These are phyloP conservation scores for Heliconius hewitsoni DNA, from an alignment of 1,140 invertebrate species.

Conservation along the genomic window DNA sequence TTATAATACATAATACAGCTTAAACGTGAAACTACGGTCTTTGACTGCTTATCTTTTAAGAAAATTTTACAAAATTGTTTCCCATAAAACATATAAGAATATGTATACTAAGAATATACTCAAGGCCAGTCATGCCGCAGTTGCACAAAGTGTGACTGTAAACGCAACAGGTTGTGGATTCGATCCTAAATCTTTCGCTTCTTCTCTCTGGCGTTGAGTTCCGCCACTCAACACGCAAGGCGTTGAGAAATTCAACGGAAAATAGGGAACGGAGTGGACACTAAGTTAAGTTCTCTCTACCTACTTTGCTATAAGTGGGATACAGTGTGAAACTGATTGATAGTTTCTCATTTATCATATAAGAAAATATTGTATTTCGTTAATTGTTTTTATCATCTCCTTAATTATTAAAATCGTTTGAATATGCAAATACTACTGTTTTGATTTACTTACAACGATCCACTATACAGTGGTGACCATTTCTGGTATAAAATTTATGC, in stretches of 20 bases:
- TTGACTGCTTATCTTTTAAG: neutral
- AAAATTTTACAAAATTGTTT: neutral
- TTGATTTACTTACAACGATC: slow-evolving; percentile 66
- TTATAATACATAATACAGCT: no score
- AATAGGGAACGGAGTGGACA: no score
- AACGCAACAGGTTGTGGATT: no score
- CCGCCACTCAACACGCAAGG: no score
- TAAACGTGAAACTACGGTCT: neutral
- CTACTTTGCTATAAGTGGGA: no score
- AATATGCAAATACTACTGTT: slow-evolving; percentile 74
- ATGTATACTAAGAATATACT: neutral
- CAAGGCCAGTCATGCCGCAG: no score
- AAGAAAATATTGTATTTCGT: neutral
- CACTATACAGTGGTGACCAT: slow-evolving; percentile 52
- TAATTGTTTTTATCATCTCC: slow-evolving; percentile 42
- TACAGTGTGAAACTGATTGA: neutral
- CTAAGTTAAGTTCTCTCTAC: no score
- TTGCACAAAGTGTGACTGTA: no score
- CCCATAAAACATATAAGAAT: neutral
- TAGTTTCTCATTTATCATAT: neutral
- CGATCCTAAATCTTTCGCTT: no score
- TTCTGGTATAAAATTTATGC: slow-evolving; percentile 70
- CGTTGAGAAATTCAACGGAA: no score
- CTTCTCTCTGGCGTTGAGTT: no score
- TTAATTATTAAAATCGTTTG: slow-evolving; percentile 74